Conservation (phyloP, 2,888 invertebrate species). For the Eremobia ochroleuca region DNA sequence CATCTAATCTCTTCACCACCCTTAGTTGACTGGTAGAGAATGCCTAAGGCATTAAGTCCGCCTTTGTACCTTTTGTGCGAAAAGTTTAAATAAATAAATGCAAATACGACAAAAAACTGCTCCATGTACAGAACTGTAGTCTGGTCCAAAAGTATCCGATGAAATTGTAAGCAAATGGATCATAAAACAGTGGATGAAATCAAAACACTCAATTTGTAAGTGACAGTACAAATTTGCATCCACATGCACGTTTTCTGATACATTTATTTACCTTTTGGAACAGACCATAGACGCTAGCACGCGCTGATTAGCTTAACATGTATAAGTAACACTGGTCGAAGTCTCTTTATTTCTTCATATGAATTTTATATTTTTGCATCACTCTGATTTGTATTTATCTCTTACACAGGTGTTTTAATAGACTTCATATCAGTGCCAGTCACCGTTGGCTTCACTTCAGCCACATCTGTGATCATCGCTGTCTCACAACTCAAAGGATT, state of each 20-base stretch:
- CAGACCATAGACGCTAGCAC: background rate
- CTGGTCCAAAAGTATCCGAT: background rate
- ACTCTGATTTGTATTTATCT: constrained; percentile 13
- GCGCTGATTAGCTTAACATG: background rate
- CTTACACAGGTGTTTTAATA: constrained; percentile 94
- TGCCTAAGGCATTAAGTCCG: no score
- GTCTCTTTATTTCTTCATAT: background rate
- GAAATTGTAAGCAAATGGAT: background rate
- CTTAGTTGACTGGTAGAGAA: no score
- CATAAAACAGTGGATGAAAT: background rate
- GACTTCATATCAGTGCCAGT: constrained; percentile 98
- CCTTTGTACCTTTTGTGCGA: no score
- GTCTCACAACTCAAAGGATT: constrained; percentile 95
- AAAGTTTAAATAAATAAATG: no score
- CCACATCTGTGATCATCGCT: constrained; percentile 97
- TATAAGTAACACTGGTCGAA: background rate
- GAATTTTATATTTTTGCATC: background rate
- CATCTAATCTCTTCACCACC: no score
- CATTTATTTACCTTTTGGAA: background rate
- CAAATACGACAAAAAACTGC: background rate
- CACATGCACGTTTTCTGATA: background rate
- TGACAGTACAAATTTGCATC: background rate
- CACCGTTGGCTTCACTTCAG: constrained; percentile 97
- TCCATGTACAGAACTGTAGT: background rate
- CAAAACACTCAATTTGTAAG: background rate